A percentile compares a stretch with the other conserved stretches of the same genome.
Evolutionary conservation across 30 jellyfish, hydroid and myxozoan genomes (phyloP).

Genomic region (Aurelia aurita complex sp. Pacific): DNA sequence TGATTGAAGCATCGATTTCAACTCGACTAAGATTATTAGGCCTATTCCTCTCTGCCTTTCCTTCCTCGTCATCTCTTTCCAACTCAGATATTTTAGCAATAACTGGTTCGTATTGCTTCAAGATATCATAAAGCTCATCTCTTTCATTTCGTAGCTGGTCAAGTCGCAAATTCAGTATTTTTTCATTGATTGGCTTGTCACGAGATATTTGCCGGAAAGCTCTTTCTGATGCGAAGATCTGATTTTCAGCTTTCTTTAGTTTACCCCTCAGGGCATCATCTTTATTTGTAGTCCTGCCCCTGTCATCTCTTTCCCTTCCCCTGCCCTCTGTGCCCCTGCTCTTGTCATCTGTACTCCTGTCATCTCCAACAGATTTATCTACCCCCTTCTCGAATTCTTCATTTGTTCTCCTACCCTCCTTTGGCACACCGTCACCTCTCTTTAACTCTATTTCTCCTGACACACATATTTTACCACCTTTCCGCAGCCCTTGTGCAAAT

Average conservation of each 20-base stretch:
- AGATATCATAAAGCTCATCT: constrained; percentile 40
- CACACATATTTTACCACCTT: constrained; percentile 4
- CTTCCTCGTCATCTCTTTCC: background rate
- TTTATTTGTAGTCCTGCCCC: background rate
- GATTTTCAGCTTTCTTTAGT: constrained; percentile 30
- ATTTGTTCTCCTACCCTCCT: background rate
- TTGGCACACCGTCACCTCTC: background rate
- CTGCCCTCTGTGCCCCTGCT: background rate
- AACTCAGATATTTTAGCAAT: constrained; percentile 4
- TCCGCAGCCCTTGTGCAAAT: constrained; percentile 1
- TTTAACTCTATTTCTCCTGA: constrained; percentile 28
- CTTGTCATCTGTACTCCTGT: background rate
- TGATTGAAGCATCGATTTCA: constrained; percentile 46
- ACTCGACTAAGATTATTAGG: constrained; percentile 1
- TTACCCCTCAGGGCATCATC: background rate
- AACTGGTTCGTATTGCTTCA: constrained; percentile 55
- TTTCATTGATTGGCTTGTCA: constrained; percentile 47
- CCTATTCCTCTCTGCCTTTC: background rate
- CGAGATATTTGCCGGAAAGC: constrained; percentile 56
- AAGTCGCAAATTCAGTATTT: constrained; percentile 31
- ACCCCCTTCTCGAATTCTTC: background rate
- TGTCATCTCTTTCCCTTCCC: background rate
- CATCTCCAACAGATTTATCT: background rate
- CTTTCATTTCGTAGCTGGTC: constrained; percentile 58
- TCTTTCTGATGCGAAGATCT: constrained; percentile 53